Evolutionary conservation across 2,797 vertebrate genomes (phyloP).

Genomic region (Smutsia gigantea): DNA sequence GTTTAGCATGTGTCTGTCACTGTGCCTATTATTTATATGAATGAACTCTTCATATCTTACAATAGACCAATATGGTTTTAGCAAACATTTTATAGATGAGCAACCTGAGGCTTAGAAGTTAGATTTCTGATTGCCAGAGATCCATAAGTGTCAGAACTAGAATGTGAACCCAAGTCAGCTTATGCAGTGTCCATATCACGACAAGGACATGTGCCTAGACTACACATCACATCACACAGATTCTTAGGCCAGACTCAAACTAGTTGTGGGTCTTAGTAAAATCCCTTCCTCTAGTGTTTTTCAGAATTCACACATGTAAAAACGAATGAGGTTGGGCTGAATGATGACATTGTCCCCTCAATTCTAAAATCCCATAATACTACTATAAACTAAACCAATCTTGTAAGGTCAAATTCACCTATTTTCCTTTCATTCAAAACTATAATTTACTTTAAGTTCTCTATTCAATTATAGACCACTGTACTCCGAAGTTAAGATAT

Average conservation of each 20-base stretch:
- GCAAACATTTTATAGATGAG: background rate
- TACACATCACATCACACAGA: background rate
- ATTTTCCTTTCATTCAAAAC: conserved; percentile 41
- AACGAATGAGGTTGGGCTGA: background rate
- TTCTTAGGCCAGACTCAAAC: background rate
- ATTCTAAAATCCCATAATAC: background rate
- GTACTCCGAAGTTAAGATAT: background rate
- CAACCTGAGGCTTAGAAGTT: background rate
- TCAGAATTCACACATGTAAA: background rate
- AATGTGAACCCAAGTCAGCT: background rate
- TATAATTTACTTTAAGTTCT: background rate
- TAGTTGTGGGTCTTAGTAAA: background rate
- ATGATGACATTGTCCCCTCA: background rate
- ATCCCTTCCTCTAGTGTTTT: background rate
- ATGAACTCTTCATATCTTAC: background rate
- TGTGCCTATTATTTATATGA: too few relatives aligned
- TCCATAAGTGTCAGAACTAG: background rate
- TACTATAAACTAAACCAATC: background rate
- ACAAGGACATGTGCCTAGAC: background rate
- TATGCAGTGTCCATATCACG: fast-evolving
- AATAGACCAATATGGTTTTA: background rate
- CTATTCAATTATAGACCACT: background rate
- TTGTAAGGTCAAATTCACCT: background rate
- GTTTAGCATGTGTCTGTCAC: background rate
- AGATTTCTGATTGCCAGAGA: background rate